Evolutionary conservation across 1,140 invertebrate genomes (phyloP).

Genomic region (Daktulosphaira vitifoliae): DNA sequence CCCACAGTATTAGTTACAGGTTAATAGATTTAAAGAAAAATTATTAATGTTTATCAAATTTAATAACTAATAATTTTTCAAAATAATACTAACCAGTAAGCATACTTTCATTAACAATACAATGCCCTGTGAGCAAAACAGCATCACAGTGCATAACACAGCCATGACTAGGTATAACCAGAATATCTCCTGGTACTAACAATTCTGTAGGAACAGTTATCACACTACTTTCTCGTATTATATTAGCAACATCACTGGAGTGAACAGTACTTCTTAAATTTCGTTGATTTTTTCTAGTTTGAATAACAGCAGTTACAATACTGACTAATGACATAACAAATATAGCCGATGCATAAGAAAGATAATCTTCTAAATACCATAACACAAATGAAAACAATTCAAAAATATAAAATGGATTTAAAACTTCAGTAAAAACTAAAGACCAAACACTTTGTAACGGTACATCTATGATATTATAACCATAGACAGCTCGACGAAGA

Average conservation of each 20-base stretch:
- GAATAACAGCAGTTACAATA: slow-evolving; percentile 68
- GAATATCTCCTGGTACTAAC: slow-evolving; percentile 87
- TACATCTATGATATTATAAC: slow-evolving; percentile 69
- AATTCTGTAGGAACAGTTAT: slow-evolving; percentile 48
- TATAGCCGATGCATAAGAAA: slow-evolving; percentile 79
- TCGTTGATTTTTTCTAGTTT: slow-evolving; percentile 72
- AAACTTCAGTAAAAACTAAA: slow-evolving; percentile 65
- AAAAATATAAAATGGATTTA: slow-evolving; percentile 95
- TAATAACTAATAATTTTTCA: too few relatives aligned
- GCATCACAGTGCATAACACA: slow-evolving; percentile 85
- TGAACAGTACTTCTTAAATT: slow-evolving; percentile 61
- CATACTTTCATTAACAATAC: slow-evolving; percentile 94
- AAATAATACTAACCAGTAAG: slow-evolving; percentile 65
- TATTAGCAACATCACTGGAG: slow-evolving; percentile 52
- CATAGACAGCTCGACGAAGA: slow-evolving; percentile 64
- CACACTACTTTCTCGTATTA: slow-evolving; percentile 47
- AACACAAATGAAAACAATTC: slow-evolving; percentile 77
- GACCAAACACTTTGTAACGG: slow-evolving; percentile 61
- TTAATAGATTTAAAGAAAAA: too few relatives aligned
- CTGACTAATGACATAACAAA: slow-evolving; percentile 78
- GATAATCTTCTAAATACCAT: slow-evolving; percentile 72
- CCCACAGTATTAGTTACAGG: too few relatives aligned
- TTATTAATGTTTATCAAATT: too few relatives aligned
- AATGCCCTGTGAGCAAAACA: slow-evolving; percentile 74
- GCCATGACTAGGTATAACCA: slow-evolving; percentile 75